These are phyloP conservation scores for Tetramorium bicarinatum DNA, from an alignment of 2,888 invertebrate species.

Conservation along the genomic window DNA sequence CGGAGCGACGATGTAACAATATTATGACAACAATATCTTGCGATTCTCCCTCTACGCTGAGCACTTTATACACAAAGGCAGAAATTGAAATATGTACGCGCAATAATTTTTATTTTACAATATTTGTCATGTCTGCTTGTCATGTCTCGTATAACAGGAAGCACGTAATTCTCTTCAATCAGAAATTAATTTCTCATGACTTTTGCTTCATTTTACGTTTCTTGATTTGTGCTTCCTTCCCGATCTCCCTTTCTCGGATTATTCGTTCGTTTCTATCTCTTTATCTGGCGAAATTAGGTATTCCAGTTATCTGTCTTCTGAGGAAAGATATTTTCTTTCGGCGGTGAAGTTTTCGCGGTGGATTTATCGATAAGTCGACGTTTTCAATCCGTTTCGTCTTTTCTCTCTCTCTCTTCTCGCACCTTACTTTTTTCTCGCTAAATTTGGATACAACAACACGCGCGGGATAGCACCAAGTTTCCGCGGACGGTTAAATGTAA, in stretches of 20 bases:
- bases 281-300: constrained; percentile 61
- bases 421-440: constrained; percentile 34
- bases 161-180: not conserved
- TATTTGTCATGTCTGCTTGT: not conserved
- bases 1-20: not conserved
- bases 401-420: constrained; percentile 33
- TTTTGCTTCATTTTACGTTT: not conserved
- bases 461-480: constrained; percentile 34
- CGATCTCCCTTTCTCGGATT: not conserved
- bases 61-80: not conserved
- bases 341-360: constrained; percentile 58
- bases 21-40: not conserved
- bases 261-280: constrained; percentile 46
- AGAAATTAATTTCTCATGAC: constrained; percentile 29
- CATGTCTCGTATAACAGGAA: not conserved
- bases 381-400: constrained; percentile 33
- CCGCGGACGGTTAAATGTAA: constrained; percentile 52
- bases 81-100: not conserved
- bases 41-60: not conserved
- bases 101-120: not conserved
- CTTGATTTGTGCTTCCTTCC: not conserved
- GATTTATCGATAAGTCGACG: constrained; percentile 65
- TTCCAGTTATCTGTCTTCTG: constrained; percentile 59
- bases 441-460: not conserved
- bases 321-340: constrained; percentile 60